Evolutionary conservation across 1,140 invertebrate species (phyloP).

Genomic region (Drosophila nebulosa): DNA sequence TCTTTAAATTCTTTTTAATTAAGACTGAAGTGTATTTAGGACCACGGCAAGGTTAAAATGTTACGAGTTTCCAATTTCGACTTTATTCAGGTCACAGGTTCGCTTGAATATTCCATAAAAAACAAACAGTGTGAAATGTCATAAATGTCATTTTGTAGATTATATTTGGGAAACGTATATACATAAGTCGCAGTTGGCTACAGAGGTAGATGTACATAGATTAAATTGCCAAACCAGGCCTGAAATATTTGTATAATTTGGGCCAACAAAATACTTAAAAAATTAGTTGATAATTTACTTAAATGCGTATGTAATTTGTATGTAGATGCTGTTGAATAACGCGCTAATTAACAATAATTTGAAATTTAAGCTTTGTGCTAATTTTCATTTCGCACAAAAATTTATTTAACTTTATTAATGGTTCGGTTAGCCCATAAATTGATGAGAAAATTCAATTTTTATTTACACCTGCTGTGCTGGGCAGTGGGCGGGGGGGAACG

Average conservation of each 20-base stretch:
- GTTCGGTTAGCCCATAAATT: slow-evolving; percentile 6
- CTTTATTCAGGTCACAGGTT: no score
- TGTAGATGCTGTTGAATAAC: background rate
- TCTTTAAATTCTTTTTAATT: no score
- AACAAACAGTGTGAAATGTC: no score
- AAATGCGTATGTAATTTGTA: slow-evolving; percentile 12
- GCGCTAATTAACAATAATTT: slow-evolving; percentile 21
- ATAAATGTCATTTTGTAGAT: no score
- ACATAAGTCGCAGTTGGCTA: no score
- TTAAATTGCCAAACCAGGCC: background rate
- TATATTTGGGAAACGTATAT: no score
- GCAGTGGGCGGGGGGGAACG: background rate
- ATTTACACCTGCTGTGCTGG: background rate
- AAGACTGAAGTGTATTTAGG: no score
- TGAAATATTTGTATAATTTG: slow-evolving; percentile 5
- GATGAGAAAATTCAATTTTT: background rate
- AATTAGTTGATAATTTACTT: slow-evolving; percentile 25
- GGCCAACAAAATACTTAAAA: slow-evolving; percentile 11
- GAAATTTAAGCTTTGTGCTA: background rate
- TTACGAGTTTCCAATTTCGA: no score
- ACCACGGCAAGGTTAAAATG: no score
- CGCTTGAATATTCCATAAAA: no score
- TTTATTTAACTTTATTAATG: background rate
- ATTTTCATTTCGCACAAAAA: slow-evolving; percentile 13
- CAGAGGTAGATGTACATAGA: no score